These are phyloP conservation scores for Anarhynchus alexandrinus DNA, from an alignment of 2,113 vertebrate genomes.

Conservation along the genomic window DNA sequence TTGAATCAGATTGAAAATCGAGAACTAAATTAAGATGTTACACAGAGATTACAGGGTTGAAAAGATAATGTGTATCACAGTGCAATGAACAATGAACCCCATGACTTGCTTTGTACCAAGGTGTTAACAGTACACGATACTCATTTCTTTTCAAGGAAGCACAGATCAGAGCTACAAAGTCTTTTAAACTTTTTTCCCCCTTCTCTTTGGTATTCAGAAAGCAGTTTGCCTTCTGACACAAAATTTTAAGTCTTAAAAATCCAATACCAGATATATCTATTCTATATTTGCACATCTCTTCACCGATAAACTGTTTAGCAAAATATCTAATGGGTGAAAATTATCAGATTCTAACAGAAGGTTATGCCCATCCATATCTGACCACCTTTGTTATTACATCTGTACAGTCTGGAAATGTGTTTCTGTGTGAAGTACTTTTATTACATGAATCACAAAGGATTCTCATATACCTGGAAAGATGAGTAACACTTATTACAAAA, in stretches of 20 bases:
- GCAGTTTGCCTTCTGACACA: slow-evolving; percentile 31
- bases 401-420: neutral
- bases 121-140: neutral
- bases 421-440: neutral
- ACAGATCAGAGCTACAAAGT: neutral
- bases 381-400: neutral
- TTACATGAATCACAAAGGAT: neutral
- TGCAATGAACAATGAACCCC: neutral
- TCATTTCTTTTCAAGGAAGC: slow-evolving; percentile 14
- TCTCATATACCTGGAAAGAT: neutral
- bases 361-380: neutral
- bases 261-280: neutral
- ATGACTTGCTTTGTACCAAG: neutral
- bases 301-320: neutral
- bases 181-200: neutral
- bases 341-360: neutral
- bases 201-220: slow-evolving; percentile 44
- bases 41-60: neutral
- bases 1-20: neutral
- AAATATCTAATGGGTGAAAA: neutral
- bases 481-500: neutral
- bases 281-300: neutral
- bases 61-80: neutral
- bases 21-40: neutral
- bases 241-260: slow-evolving; percentile 47